Evolutionary conservation across 2,888 invertebrate genomes (phyloP), one percentile per base, ranked within the genome.

Genomic region (Cotesia congregata): DNA sequence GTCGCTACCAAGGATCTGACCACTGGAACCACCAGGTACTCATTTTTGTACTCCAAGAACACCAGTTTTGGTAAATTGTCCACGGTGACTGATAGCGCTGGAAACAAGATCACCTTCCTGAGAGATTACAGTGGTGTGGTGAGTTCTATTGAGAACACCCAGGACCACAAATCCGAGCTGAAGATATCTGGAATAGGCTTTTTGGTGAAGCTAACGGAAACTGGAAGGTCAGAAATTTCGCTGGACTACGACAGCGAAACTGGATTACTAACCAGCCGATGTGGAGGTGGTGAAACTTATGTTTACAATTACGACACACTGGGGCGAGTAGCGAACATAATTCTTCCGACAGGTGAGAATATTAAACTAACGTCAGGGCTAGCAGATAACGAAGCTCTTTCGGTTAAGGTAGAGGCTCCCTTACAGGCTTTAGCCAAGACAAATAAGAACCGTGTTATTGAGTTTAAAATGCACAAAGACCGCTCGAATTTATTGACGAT

Each of bases 21-120:
- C 68, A 98, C 98, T n/a, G 97, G 96, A 69, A 96, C 97, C 90
- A 95, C 95, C 5, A 93, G 97, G 88, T 98, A 98, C 90, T 96
- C 97, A 69, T 99, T 99, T 91, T 92, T 98, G 38, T 99, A 99
- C 91, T 98, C 97, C 69, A 98, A 98, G 87, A 98, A 97, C 88
- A 97, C 97, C 6, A 97, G 97, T 87, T 98, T 97, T 84, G 98
- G 98, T 0, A 96, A 97, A 86, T 91, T 99, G 74, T 96, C 96
- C 0, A 96, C 96, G 0, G 97, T 99, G 1, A 97, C 96, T 1
- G 98, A 98, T 90, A 96, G 96, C 77, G 96, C 97, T 3, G 97
- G 97, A 81, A 95, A 97, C 87, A 96, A 96, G 91, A 95, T 99
- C 84, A 95, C 96, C 86, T 95, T 98, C 87, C 90, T 97, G 72